Evolutionary conservation across 2,888 invertebrate genomes (phyloP), one percentile per base, ranked within the genome.

Genomic region (Drosophila recens): DNA sequence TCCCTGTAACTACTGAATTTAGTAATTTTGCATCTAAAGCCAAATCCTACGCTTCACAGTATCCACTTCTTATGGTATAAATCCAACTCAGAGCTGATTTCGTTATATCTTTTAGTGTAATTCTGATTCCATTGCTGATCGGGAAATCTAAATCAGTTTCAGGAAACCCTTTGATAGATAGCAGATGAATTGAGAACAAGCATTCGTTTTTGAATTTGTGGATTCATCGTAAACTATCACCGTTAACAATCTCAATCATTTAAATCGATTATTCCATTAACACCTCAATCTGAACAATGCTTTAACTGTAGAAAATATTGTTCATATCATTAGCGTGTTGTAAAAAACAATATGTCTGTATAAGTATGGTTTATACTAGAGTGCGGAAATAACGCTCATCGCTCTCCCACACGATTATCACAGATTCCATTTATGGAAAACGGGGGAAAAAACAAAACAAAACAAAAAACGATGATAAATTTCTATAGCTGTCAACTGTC

Each of bases 381-480:
- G 33, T 52, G 68, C 54, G 76, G 64, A 61, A 63, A 63, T 49
- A 59, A 36, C 42, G 43, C 34, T 52, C 45, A 45, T 43, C 40
- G 3, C 17, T 8, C 34, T 48, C 76, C 75, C 72, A 71, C 76
- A 75, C 49, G 43, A 9, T 66, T 42, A 40, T 33, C 53, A 46
- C 42, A 64, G 57, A 59, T 58, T 30, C 73, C 76, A 57, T 57
- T 53, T 69, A 67, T 69, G 73, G 77, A n/a, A 57, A 36, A 42
- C 54, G 33, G 49, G 36, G 43, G 10, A 38, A 48, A 48, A 62
- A 49, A 45, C 40, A 17, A 30, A 27, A 48, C 6, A 27, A 17
- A 36, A 52, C 11, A 51, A 33, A 42, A 49, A 43, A 17, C 13
- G 23, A 71, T 72, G 67, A 80, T 75, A 72, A 72, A 80, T 80